phyloP scores from a whole-genome alignment of 2,888 invertebrate genomes.

The Elysia crispata region DNA sequence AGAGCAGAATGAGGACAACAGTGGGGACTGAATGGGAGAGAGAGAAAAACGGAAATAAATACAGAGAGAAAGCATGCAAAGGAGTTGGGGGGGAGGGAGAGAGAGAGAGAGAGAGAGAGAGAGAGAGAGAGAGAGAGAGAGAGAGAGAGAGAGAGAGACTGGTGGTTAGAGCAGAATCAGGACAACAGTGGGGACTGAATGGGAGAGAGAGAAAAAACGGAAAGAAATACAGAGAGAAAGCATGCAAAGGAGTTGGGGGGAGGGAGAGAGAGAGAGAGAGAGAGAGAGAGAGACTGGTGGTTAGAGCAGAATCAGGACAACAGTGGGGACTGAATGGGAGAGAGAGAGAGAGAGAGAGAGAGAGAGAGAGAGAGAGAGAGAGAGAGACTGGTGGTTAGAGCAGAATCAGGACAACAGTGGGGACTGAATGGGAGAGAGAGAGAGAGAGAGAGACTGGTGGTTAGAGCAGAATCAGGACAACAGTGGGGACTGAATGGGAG shows the following conservation, averaged over 20 bases:
- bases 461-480: background rate
- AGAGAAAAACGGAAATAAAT: background rate
- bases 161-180: background rate
- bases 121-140: too few relatives aligned
- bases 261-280: too few relatives aligned
- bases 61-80: background rate
- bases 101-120: too few relatives aligned
- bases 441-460: slow-evolving; percentile 1
- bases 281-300: too few relatives aligned
- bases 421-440: background rate
- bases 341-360: too few relatives aligned
- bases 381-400: background rate
- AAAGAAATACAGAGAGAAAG: background rate
- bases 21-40: background rate
- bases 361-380: slow-evolving; percentile 24
- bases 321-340: too few relatives aligned
- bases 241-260: background rate
- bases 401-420: background rate
- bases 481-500: too few relatives aligned
- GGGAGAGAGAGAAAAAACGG: background rate
- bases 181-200: background rate
- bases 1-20: background rate
- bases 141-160: slow-evolving; percentile 1
- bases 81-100: too few relatives aligned
- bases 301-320: background rate